Evolutionary conservation across 64 coral and sea anemone genomes (phyloP).

Genomic region (Dendrophyllia cribrosa): DNA sequence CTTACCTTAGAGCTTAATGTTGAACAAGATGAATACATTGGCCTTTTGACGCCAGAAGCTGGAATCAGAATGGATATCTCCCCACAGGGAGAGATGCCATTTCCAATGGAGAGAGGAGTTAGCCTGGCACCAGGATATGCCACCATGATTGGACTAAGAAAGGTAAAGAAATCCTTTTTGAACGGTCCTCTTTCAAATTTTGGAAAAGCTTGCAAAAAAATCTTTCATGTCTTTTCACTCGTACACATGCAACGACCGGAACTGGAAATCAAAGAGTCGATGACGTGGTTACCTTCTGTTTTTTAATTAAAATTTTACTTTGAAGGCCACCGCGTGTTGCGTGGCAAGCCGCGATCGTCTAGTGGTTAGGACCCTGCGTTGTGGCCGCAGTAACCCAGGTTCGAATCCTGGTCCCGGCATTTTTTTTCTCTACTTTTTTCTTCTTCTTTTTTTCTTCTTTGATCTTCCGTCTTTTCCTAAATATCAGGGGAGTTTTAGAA

Average conservation of each 20-base stretch:
- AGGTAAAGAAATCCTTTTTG: neutral
- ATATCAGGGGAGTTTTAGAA: no score
- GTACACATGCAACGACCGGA: no score
- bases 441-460: neutral
- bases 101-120: conserved; percentile 29
- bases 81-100: conserved; percentile 26
- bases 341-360: conserved; percentile 62
- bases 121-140: conserved; percentile 18
- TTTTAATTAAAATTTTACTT: no score
- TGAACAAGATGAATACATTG: conserved; percentile 29
- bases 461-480: no score
- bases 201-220: no score
- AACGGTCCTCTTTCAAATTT: no score
- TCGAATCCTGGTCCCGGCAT: conserved; percentile 72
- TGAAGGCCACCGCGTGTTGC: no score
- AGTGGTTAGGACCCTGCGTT: conserved; percentile 70
- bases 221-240: no score
- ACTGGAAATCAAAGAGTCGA: no score
- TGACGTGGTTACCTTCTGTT: no score
- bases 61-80: conserved; percentile 19
- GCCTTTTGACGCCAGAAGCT: neutral
- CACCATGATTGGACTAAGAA: conserved; percentile 17
- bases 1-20: neutral
- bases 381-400: conserved; percentile 81
- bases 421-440: neutral